phyloP scores from a whole-genome alignment of 2,797 vertebrate genomes.

The Spinibarbus caldwelli region DNA sequence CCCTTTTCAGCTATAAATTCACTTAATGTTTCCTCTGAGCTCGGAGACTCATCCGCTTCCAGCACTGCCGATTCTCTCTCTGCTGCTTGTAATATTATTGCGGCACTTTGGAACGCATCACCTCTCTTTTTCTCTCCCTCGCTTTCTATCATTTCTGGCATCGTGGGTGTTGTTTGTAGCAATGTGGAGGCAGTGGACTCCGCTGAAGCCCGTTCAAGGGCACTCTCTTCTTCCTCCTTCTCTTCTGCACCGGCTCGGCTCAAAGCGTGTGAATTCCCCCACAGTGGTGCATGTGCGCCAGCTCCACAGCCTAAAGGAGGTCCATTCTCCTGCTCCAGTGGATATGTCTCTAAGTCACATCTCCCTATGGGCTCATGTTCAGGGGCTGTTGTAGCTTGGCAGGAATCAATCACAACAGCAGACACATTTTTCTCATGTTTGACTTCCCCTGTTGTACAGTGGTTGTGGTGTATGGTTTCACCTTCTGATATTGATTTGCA shows the following conservation, averaged over 20 bases:
- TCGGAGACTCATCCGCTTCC: slow-evolving; percentile 57
- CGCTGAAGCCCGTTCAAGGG: slow-evolving; percentile 75
- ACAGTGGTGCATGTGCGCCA: slow-evolving; percentile 55
- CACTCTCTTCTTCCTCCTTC: slow-evolving; percentile 63
- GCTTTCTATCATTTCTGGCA: slow-evolving; percentile 79
- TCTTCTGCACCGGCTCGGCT: slow-evolving; percentile 72
- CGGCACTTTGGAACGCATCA: slow-evolving; percentile 68
- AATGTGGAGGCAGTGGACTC: slow-evolving; percentile 70
- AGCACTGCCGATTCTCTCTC: slow-evolving; percentile 61
- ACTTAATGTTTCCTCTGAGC: slow-evolving; percentile 62
- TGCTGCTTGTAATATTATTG: slow-evolving; percentile 64
- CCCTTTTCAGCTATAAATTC: slow-evolving; percentile 49
- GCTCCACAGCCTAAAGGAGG: slow-evolving; percentile 61
- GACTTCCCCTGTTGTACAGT: slow-evolving; percentile 54
- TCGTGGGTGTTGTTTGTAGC: slow-evolving; percentile 81
- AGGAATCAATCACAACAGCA: slow-evolving; percentile 65
- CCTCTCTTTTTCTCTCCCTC: slow-evolving; percentile 70
- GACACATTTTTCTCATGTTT: slow-evolving; percentile 62
- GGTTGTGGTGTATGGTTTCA: slow-evolving; percentile 59
- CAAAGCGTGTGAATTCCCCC: slow-evolving; percentile 60
- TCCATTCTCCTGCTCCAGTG: slow-evolving; percentile 53
- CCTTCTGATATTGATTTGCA: slow-evolving; percentile 57
- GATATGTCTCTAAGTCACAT: slow-evolving; percentile 61
- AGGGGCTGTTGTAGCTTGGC: slow-evolving; percentile 26
- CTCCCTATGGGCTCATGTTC: slow-evolving; percentile 52